Base-by-base conservation (phyloP, 2,888 invertebrate species). In the Tridacna gigas region DNA sequence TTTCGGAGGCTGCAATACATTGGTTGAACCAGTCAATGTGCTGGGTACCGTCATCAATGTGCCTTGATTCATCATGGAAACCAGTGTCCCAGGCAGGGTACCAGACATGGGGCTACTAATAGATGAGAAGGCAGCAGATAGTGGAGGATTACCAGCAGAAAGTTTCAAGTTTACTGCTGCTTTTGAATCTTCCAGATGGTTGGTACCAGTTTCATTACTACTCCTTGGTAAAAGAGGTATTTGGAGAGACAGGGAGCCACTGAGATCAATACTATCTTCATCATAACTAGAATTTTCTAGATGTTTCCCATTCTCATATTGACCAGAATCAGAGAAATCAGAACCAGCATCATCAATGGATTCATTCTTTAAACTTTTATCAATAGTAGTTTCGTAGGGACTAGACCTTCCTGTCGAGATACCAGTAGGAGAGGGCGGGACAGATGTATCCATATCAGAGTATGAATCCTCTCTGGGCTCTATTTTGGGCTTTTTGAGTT, bases 231-330 rank as follows among this genome's bases (percentile, higher is more conserved):
- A 63, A 48, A 37, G 77, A 48, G 93, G 91, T 37, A 93, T 91
- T 1, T 92, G 91, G 25, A 94, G 84, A 20, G 84, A 92, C 20
- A 93, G 86, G 1, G 93, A 92, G 73, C 93, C 88, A 51, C 89
- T 91, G 51, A 93, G 86, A 47, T 88, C 89, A 18, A 91, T 89
- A 37, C 89, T 90, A 45, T 85, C 84, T 13, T 65, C 67, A 51
- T 84, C 80, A 26, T 75, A 48, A 25, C 63, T 65, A 15, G 65
- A 76, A 25, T 65, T 45, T 63, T 28, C 61, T 18, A 7, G 22
- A 26, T 45, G 25, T 74, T 74, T 74, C 37, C 20, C 25, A 61
- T 61, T 37, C 5, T 74, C 61, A 28, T 74, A 37, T 13, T 63
- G 20, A 47, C 47, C 47, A 0, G 83, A 60, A 28, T 78, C 81